phyloP scores from a whole-genome alignment of 2,888 invertebrate genomes.

The Tholera decimalis region DNA sequence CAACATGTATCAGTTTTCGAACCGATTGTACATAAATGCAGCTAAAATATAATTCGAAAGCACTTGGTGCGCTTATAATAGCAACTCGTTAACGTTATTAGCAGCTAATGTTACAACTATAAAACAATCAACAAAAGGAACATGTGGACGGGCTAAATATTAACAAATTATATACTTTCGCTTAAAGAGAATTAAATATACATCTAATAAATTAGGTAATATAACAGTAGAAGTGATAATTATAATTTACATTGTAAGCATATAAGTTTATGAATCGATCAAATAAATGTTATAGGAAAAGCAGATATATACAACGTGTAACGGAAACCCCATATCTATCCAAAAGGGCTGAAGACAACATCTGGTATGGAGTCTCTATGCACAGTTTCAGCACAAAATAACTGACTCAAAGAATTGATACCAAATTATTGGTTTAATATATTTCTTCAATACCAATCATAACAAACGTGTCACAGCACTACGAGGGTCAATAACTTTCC shows the following conservation, averaged over 20 bases:
- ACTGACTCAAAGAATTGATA: too few relatives aligned
- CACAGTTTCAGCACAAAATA: too few relatives aligned
- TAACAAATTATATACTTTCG: constrained; percentile 43
- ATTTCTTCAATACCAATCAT: too few relatives aligned
- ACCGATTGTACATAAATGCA: constrained; percentile 50
- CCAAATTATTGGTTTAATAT: too few relatives aligned
- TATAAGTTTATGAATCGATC: neutral
- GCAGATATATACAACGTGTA: too few relatives aligned
- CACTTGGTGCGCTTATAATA: constrained; percentile 71
- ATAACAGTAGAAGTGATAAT: constrained; percentile 14
- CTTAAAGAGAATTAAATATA: constrained; percentile 16
- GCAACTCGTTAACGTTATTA: constrained; percentile 61
- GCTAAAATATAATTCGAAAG: constrained; percentile 65
- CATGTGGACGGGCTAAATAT: constrained; percentile 73
- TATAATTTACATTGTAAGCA: constrained; percentile 24
- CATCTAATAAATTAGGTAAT: constrained; percentile 21
- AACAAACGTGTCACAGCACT: too few relatives aligned
- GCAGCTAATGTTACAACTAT: constrained; percentile 70
- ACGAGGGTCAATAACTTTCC: too few relatives aligned
- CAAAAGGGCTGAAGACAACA: too few relatives aligned
- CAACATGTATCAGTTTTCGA: constrained; percentile 49
- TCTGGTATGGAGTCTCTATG: too few relatives aligned
- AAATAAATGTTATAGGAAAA: constrained; percentile 7
- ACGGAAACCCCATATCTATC: too few relatives aligned
- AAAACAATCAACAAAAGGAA: constrained; percentile 61